Conservation (phyloP, 2,888 invertebrate genomes). For the Prostheceraeus crozeri region DNA sequence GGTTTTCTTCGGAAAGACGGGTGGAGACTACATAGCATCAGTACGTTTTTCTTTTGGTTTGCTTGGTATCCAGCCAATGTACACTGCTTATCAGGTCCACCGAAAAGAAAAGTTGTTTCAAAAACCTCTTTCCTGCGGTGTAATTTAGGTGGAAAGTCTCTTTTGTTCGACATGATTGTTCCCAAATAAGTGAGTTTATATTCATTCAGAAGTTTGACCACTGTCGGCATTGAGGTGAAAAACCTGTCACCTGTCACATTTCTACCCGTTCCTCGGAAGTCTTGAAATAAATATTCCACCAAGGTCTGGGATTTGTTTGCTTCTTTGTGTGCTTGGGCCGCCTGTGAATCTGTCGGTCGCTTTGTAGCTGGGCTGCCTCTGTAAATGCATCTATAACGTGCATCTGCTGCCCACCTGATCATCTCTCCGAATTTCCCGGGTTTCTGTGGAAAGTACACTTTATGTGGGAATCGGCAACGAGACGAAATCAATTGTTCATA, state of each 20-base stretch:
- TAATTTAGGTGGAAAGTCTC: conserved; percentile 6
- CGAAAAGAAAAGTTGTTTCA: neutral
- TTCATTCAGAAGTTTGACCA: conserved; percentile 6
- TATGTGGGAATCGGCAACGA: conserved; percentile 6
- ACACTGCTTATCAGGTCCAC: conserved; percentile 18
- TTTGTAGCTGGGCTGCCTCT: neutral
- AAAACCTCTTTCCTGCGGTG: neutral
- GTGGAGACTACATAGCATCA: conserved; percentile 11
- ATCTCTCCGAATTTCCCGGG: conserved; percentile 13
- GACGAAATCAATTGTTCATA: conserved; percentile 10
- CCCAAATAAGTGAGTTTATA: conserved; percentile 12
- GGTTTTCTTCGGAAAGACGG: neutral
- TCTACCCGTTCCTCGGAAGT: neutral
- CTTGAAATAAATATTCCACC: conserved; percentile 8
- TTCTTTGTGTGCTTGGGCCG: neutral
- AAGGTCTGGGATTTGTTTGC: conserved; percentile 15
- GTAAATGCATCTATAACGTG: neutral
- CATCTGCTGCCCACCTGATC: neutral
- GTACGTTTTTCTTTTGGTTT: neutral
- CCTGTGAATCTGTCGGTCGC: neutral
- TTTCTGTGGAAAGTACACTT: conserved; percentile 13
- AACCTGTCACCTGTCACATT: neutral
- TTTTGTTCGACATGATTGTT: conserved; percentile 16
- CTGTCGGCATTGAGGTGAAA: neutral
- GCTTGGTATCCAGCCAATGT: conserved; percentile 16